phyloP scores from a whole-genome alignment of 2,113 vertebrate genomes.

The Rhineura floridana region DNA sequence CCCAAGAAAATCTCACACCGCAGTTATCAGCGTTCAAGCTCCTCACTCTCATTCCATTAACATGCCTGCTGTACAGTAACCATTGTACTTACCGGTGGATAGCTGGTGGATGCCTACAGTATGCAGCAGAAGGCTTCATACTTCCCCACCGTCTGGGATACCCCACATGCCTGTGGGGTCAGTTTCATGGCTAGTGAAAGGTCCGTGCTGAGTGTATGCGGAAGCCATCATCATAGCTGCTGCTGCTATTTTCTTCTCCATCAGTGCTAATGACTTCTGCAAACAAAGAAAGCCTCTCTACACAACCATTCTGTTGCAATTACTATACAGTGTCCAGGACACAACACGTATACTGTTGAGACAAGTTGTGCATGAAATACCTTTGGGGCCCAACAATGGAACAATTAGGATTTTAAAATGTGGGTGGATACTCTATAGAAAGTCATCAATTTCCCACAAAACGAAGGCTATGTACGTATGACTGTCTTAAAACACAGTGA shows the following conservation, averaged over 20 bases:
- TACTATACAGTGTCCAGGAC: not conserved
- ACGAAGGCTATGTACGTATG: no score
- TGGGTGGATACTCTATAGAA: not conserved
- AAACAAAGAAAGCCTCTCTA: constrained; percentile 32
- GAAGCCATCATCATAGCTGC: not conserved
- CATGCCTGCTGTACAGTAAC: not conserved
- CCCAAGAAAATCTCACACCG: not conserved
- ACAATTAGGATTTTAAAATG: not conserved
- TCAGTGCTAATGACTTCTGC: constrained; percentile 22
- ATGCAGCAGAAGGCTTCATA: not conserved
- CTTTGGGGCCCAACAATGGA: not conserved
- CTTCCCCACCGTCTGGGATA: not conserved
- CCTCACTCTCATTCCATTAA: no score
- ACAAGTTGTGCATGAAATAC: not conserved
- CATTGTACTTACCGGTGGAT: not conserved
- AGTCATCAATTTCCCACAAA: not conserved
- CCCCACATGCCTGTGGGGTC: not conserved
- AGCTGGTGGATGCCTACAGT: not conserved
- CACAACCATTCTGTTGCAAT: constrained; percentile 10
- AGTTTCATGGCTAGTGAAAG: not conserved
- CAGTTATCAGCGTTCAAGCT: not conserved
- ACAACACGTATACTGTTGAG: not conserved
- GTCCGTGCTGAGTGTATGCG: not conserved
- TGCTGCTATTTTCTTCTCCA: not conserved
- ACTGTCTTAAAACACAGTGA: no score